Conservation (phyloP, 2,888 invertebrate genomes). For the Eristalis tenax region DNA sequence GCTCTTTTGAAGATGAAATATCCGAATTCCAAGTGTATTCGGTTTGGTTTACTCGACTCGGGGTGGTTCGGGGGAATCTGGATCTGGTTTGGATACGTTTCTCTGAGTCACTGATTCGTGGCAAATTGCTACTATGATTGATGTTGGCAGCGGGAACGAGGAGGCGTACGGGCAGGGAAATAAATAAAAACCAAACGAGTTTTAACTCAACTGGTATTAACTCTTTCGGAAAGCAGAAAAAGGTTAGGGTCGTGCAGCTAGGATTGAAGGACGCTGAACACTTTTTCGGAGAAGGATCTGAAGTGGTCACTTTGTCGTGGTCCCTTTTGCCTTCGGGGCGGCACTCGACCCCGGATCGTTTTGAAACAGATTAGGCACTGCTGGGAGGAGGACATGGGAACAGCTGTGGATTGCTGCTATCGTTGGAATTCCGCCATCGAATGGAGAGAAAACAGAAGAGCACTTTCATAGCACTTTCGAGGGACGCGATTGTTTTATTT, state of each 20-base stretch:
- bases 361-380: background rate
- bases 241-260: background rate
- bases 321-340: background rate
- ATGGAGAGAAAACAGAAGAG: background rate
- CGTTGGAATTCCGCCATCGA: background rate
- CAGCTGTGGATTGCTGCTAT: background rate
- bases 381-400: background rate
- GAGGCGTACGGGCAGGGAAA: background rate
- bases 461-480: background rate
- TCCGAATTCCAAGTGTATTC: conserved; percentile 24
- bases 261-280: too few relatives aligned
- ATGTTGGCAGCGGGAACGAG: background rate
- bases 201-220: conserved; percentile 4
- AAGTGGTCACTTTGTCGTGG: conserved; percentile 9
- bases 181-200: background rate
- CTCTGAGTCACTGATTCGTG: conserved; percentile 60
- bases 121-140: conserved; percentile 47
- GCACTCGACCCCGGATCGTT: background rate
- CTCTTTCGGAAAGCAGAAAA: background rate
- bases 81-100: conserved; percentile 21
- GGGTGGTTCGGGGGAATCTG: background rate
- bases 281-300: background rate
- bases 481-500: background rate
- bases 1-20: conserved; percentile 60
- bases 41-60: background rate